Conservation (phyloP, 2,797 vertebrate species). For the Enteromius radiatus region DNA sequence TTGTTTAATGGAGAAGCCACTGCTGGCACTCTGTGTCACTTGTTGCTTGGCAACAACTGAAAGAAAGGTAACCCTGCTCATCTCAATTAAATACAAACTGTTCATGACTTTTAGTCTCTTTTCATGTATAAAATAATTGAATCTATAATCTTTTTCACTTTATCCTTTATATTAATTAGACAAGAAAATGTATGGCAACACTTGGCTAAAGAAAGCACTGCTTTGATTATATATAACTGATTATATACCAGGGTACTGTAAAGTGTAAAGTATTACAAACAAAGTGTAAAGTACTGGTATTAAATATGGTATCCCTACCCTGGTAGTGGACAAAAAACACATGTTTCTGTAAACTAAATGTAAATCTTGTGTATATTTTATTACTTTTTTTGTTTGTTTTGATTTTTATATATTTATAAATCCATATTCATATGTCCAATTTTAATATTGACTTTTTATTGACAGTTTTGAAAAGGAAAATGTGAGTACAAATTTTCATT, state of each 20-base stretch:
- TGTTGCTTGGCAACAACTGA: conserved; percentile 60
- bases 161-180: conserved; percentile 1
- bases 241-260: neutral
- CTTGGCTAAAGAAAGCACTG: neutral
- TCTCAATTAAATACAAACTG: conserved; percentile 33
- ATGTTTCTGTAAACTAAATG: neutral
- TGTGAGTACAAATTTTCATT: neutral
- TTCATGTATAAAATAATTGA: conserved; percentile 16
- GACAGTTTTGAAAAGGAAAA: neutral
- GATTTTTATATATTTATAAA: neutral
- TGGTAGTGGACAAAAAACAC: neutral
- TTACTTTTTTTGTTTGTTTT: neutral
- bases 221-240: neutral
- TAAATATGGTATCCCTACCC: neutral
- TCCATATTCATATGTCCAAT: neutral
- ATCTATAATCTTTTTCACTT: neutral
- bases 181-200: conserved; percentile 4
- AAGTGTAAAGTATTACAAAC: neutral
- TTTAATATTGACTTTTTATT: neutral
- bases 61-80: conserved; percentile 27
- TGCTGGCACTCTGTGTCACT: conserved; percentile 43
- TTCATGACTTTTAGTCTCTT: conserved; percentile 21
- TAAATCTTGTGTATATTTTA: neutral
- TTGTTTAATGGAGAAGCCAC: conserved; percentile 33
- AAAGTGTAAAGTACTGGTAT: neutral